Percentiles rank a stretch among this genome's conserved stretches.
These are phyloP conservation scores for Aphidius colemani DNA, from an alignment of 2,888 invertebrate genomes.

Conservation along the genomic window DNA sequence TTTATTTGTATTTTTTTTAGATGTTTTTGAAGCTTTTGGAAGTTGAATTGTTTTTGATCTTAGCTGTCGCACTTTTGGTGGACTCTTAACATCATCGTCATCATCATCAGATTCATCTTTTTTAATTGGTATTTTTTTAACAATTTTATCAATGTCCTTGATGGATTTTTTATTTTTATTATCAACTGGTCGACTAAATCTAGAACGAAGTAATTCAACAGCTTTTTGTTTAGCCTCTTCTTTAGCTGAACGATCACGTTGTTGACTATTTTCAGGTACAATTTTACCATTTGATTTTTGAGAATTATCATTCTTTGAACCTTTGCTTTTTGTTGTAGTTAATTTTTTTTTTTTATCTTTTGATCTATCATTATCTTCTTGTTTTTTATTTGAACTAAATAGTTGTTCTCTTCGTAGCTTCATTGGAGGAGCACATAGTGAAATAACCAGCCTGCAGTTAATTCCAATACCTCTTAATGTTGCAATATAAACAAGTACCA, in stretches of 20 bases:
- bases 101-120: conserved; percentile 58
- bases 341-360: conserved; percentile 8
- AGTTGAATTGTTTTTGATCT: conserved; percentile 58
- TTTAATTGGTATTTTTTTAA: conserved; percentile 37
- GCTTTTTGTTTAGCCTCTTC: conserved; percentile 49
- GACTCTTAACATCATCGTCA: conserved; percentile 42
- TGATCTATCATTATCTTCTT: conserved; percentile 11
- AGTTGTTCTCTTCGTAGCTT: conserved; percentile 71
- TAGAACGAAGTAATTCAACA: conserved; percentile 40
- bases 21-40: conserved; percentile 50
- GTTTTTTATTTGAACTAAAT: conserved; percentile 40
- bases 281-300: conserved; percentile 32
- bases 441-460: conserved; percentile 79
- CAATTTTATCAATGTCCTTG: conserved; percentile 28
- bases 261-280: conserved; percentile 42
- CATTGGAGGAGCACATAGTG: conserved; percentile 77
- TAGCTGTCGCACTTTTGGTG: conserved; percentile 59
- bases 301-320: conserved; percentile 35
- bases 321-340: conserved; percentile 20
- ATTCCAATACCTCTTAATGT: conserved; percentile 80
- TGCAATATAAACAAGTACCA: conserved; percentile 76
- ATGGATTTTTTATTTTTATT: conserved; percentile 32
- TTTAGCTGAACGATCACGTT: conserved; percentile 36
- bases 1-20: conserved; percentile 34
- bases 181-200: conserved; percentile 26